A percentile compares a stretch with the other conserved stretches of the same genome.
Conservation (phyloP, 2,113 vertebrate genomes). For the Pangasianodon hypophthalmus region DNA sequence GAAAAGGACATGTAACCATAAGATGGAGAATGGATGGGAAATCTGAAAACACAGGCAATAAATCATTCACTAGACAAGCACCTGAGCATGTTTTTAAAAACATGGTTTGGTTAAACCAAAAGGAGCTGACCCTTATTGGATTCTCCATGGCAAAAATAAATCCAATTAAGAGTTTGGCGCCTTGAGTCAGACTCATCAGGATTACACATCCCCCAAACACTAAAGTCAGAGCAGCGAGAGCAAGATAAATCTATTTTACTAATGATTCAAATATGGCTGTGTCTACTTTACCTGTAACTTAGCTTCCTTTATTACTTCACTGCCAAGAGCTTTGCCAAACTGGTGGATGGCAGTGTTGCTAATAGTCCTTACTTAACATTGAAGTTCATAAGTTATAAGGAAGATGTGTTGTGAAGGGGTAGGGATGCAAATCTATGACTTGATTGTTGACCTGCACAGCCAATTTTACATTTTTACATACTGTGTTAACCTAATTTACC, state of each 20-base stretch:
- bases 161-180: constrained; percentile 69
- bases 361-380: constrained; percentile 21
- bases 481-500: neutral
- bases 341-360: neutral
- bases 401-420: neutral
- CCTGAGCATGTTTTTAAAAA: neutral
- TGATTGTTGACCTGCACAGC: neutral
- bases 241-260: constrained; percentile 67
- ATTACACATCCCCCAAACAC: constrained; percentile 65
- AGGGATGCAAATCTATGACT: neutral
- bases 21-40: neutral
- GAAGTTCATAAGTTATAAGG: neutral
- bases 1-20: neutral
- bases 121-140: constrained; percentile 65
- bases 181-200: constrained; percentile 62
- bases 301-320: neutral
- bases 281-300: neutral
- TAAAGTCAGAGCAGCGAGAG: constrained; percentile 66
- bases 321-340: neutral
- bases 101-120: constrained; percentile 48
- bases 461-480: neutral
- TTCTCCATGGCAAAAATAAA: constrained; percentile 69
- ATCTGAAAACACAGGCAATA: neutral
- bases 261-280: constrained; percentile 65
- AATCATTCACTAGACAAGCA: neutral